These are phyloP conservation scores for Petrolisthes cinctipes DNA, from an alignment of 2,888 invertebrate species.

Conservation along the genomic window DNA sequence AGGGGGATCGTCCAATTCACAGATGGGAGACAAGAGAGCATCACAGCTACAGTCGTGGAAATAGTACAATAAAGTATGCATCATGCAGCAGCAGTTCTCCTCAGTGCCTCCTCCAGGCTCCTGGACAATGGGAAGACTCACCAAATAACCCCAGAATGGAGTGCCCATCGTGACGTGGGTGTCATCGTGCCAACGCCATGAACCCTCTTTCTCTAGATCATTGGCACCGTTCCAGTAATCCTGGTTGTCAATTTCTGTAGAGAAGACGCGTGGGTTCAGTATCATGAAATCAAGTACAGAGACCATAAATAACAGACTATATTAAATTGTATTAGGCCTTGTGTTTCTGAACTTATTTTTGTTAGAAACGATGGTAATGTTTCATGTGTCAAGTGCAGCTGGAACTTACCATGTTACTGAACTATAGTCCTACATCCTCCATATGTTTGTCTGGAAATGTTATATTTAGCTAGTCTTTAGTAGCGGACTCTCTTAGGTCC, in stretches of 20 bases:
- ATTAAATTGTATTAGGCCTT: no score
- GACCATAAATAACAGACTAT: neutral
- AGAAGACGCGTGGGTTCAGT: neutral
- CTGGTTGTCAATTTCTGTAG: neutral
- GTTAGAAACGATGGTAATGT: no score
- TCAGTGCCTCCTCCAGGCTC: neutral
- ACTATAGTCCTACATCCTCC: no score
- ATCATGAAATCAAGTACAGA: neutral
- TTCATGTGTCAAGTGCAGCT: no score
- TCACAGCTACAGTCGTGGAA: slow-evolving; percentile 10
- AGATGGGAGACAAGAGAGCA: no score
- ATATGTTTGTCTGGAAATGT: no score
- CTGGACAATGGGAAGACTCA: neutral
- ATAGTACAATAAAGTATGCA: neutral
- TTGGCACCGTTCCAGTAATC: neutral
- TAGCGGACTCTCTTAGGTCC: no score
- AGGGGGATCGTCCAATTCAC: no score
- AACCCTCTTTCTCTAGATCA: neutral
- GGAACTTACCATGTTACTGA: no score
- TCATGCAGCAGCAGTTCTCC: neutral
- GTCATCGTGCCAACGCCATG: neutral
- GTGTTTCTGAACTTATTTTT: no score
- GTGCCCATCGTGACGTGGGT: slow-evolving; percentile 3
- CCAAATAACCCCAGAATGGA: slow-evolving; percentile 5
- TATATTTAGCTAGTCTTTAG: no score